Conservation (phyloP, 2,888 invertebrate genomes). For the Diarsia rubi region DNA sequence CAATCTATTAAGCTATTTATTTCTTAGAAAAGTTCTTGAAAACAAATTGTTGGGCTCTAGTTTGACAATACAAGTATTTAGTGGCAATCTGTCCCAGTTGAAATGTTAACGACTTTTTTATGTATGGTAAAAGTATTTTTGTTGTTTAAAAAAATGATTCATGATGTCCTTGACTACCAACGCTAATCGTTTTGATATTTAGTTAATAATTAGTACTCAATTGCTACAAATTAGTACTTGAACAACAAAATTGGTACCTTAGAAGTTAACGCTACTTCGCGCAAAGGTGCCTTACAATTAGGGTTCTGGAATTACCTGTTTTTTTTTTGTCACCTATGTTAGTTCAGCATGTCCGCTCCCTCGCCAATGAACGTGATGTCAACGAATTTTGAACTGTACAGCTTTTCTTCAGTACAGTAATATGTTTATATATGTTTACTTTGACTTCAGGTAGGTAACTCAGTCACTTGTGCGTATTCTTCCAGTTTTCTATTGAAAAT, state of each 20-base stretch:
- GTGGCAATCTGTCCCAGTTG: not conserved
- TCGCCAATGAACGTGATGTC: not conserved
- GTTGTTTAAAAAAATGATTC: too few relatives aligned
- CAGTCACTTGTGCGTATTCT: not conserved
- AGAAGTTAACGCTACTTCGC: too few relatives aligned
- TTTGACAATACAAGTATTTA: not conserved
- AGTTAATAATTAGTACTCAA: too few relatives aligned
- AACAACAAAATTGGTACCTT: too few relatives aligned
- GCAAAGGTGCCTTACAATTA: too few relatives aligned
- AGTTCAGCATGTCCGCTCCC: too few relatives aligned
- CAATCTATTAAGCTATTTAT: slow-evolving; percentile 2
- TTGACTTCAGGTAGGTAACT: not conserved
- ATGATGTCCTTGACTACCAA: too few relatives aligned
- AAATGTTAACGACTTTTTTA: slow-evolving; percentile 10
- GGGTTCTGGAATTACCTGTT: too few relatives aligned
- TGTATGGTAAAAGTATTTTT: not conserved
- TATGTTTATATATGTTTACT: not conserved
- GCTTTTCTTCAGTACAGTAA: not conserved
- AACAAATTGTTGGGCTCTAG: slow-evolving; percentile 3
- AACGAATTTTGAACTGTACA: not conserved
- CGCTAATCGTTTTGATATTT: too few relatives aligned
- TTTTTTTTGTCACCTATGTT: too few relatives aligned
- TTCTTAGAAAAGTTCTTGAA: slow-evolving; percentile 7
- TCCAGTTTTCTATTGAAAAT: not conserved
- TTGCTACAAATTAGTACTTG: too few relatives aligned